Evolutionary conservation across 1,140 invertebrate species (phyloP).

Genomic region (Medauroidea extradentata): DNA sequence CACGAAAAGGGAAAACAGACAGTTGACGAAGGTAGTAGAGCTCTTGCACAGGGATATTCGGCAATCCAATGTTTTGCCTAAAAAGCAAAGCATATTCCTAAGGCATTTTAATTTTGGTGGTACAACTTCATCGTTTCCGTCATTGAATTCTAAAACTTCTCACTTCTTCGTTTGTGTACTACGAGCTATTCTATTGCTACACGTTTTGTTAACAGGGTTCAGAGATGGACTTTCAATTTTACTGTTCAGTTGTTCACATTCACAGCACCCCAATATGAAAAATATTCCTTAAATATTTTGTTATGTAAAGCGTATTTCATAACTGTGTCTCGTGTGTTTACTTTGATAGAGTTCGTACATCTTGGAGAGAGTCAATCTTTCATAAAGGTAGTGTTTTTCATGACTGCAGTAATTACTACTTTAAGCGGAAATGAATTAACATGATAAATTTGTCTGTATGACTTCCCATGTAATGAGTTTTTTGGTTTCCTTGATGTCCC

Average conservation of each 20-base stretch:
- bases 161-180: conserved; percentile 1
- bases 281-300: too few species aligned
- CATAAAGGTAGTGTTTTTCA: too few species aligned
- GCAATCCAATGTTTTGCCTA: conserved; percentile 6
- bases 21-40: conserved; percentile 4
- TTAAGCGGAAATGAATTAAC: too few species aligned
- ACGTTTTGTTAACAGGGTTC: not conserved
- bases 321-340: too few species aligned
- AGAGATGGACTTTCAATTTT: not conserved
- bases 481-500: too few species aligned
- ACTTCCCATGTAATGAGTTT: too few species aligned
- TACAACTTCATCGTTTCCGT: not conserved
- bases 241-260: not conserved
- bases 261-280: too few species aligned
- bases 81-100: not conserved
- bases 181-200: conserved; percentile 1
- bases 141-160: not conserved
- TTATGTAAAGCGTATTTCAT: too few species aligned
- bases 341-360: too few species aligned
- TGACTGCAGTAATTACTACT: too few species aligned
- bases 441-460: too few species aligned
- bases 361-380: too few species aligned
- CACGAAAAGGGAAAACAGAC: conserved; percentile 6
- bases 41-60: conserved; percentile 5
- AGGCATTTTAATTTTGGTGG: not conserved